Base-by-base conservation (phyloP, 2,888 invertebrate species). In the Ennomos quercinarius region DNA sequence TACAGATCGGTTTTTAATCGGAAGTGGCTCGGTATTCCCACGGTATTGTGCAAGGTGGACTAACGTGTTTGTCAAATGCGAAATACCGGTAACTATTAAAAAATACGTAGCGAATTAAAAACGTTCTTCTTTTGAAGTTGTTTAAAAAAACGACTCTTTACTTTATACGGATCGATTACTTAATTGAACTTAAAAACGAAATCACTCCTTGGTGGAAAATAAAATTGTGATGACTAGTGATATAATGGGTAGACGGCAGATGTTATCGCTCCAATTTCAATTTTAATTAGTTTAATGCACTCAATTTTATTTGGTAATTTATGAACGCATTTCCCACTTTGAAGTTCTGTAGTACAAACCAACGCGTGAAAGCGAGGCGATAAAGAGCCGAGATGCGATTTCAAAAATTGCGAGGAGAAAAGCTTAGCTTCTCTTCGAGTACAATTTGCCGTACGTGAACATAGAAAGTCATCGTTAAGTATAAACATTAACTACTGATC, bases 21-120 rank as follows among this genome's bases (percentile, higher is more conserved):
- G 66, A 68, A 64, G 66, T 64, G 61, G 56, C 55, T 60, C 56
- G 56, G 43, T 39, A 55, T 68, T 68, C 68, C 68, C 68, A 68
- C 66, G 66, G 57, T 58, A 57, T 68, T 64, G 58, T 63, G 50
- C 57, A 61, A 56, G 43, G 47, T 46, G 55, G 57, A 60, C 38
- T 61, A 49, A 60, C 53, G 56, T 60, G 48, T 51, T 50, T 48
- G 58, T 60, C 43, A 52, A 54, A 57, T 43, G 36, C 17, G 5
- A 42, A 35, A 43, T 42, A 43, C 43, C 8, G 8, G 8, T 10
- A 27, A 4, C 0, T 27, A 27, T 27, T 17, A 17, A 17, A 17
- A 17, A 17, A 17, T 17, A 17, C 3, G 17, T 3, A 17, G 2
- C 17, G 17, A 17, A 17, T 2, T 17, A 17, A 17, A 17, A 17